Evolutionary conservation across 2,888 invertebrate genomes (phyloP).

Genomic region (Cyrtodaria siliqua): DNA sequence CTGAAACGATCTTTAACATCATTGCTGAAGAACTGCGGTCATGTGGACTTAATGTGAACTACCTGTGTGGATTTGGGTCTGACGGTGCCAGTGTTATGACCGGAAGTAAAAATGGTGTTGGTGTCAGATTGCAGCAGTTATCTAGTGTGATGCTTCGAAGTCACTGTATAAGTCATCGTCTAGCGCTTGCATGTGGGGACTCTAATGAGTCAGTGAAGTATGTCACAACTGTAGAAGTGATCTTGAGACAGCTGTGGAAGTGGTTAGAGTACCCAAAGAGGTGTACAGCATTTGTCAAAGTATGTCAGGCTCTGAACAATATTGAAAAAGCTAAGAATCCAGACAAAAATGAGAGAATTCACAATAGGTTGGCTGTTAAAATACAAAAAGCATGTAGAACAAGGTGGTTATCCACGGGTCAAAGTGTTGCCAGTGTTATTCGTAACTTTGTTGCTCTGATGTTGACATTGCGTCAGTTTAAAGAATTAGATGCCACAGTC

Average conservation of each 20-base stretch:
- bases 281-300: slow-evolving; percentile 15
- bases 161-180: too few species aligned
- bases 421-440: slow-evolving; percentile 2
- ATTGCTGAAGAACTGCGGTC: slow-evolving; percentile 4
- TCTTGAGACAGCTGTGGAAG: slow-evolving; percentile 1
- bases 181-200: slow-evolving; percentile 11
- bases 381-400: slow-evolving; percentile 23
- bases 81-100: too few species aligned
- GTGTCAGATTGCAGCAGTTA: too few species aligned
- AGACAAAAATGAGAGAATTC: neutral
- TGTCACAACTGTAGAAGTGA: slow-evolving; percentile 2
- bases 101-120: too few species aligned
- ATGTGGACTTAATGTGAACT: too few species aligned
- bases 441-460: too few species aligned
- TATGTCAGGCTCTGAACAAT: neutral
- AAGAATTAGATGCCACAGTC: neutral
- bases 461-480: neutral
- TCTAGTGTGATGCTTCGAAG: too few species aligned
- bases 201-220: slow-evolving; percentile 1
- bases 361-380: slow-evolving; percentile 5
- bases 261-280: slow-evolving; percentile 18
- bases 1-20: slow-evolving; percentile 1
- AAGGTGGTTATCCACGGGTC: slow-evolving; percentile 27
- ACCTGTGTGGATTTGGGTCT: too few species aligned
- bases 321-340: neutral